These are phyloP conservation scores for Pterocles burchelli DNA, from an alignment of 2,113 vertebrate genomes.

Conservation along the genomic window DNA sequence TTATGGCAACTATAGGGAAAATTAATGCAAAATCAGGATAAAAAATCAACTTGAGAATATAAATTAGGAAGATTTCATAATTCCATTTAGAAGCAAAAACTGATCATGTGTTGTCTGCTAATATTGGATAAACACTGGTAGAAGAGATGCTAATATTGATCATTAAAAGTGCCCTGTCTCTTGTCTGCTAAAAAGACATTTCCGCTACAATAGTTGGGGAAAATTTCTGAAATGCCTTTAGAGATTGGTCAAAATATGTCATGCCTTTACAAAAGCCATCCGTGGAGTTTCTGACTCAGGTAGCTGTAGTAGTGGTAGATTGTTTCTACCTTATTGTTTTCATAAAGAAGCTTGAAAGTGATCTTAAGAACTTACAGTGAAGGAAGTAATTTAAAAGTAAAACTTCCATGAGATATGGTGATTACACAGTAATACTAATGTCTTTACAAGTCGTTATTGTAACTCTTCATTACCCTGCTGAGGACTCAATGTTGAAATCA, in stretches of 20 bases:
- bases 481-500: neutral
- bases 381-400: neutral
- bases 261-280: neutral
- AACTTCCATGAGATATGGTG: neutral
- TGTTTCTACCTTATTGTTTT: neutral
- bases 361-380: neutral
- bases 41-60: neutral
- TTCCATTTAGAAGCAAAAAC: neutral
- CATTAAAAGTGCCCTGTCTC: neutral
- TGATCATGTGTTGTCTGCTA: rapidly evolving
- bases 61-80: neutral
- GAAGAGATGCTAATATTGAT: neutral
- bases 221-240: neutral
- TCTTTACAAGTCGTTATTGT: neutral
- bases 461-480: neutral
- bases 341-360: neutral
- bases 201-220: neutral
- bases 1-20: neutral
- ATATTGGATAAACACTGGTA: neutral
- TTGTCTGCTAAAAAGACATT: neutral
- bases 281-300: neutral
- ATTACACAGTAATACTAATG: neutral
- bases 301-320: neutral
- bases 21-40: neutral
- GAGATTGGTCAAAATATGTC: neutral